Conservation (phyloP, 2,888 invertebrate genomes). For the Hydroisotoma schaefferi region DNA sequence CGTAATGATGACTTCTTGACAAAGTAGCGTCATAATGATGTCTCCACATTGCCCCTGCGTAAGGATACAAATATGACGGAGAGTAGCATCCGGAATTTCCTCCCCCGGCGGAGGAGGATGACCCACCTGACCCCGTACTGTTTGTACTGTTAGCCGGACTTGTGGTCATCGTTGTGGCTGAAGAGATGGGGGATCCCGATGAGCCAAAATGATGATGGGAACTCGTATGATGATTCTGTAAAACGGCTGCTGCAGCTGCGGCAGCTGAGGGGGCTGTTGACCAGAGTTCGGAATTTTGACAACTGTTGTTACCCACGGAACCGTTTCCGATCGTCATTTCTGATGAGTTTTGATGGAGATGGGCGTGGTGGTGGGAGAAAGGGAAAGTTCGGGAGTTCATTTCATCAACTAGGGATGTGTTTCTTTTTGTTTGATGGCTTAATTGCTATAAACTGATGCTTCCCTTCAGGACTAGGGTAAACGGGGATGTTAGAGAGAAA, state of each 20-base stretch:
- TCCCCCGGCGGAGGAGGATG: slow-evolving; percentile 24
- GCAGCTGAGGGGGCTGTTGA: slow-evolving; percentile 30
- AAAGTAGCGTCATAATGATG: slow-evolving; percentile 46
- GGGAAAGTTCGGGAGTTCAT: slow-evolving; percentile 47
- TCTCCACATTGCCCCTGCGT: slow-evolving; percentile 47
- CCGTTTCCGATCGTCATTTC: slow-evolving; percentile 18
- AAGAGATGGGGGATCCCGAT: slow-evolving; percentile 40
- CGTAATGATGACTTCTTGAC: slow-evolving; percentile 46
- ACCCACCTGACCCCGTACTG: slow-evolving; percentile 41
- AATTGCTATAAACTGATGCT: too few species aligned
- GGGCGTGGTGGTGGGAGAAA: slow-evolving; percentile 42
- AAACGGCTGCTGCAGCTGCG: slow-evolving; percentile 25
- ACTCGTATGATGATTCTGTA: slow-evolving; percentile 35
- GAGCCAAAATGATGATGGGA: slow-evolving; percentile 34
- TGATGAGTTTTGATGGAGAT: slow-evolving; percentile 23
- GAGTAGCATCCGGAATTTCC: slow-evolving; percentile 43
- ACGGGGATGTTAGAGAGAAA: too few species aligned
- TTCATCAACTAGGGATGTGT: too few species aligned
- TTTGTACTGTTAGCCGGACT: slow-evolving; percentile 47
- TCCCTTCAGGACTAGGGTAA: too few species aligned
- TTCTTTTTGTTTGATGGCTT: too few species aligned
- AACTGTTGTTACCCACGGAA: slow-evolving; percentile 9
- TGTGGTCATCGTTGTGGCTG: slow-evolving; percentile 41
- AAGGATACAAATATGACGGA: slow-evolving; percentile 46
- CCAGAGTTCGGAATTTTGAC: slow-evolving; percentile 33